Base-by-base conservation (phyloP, 1,140 invertebrate genomes). In the Muscidifurax raptorellus region DNA sequence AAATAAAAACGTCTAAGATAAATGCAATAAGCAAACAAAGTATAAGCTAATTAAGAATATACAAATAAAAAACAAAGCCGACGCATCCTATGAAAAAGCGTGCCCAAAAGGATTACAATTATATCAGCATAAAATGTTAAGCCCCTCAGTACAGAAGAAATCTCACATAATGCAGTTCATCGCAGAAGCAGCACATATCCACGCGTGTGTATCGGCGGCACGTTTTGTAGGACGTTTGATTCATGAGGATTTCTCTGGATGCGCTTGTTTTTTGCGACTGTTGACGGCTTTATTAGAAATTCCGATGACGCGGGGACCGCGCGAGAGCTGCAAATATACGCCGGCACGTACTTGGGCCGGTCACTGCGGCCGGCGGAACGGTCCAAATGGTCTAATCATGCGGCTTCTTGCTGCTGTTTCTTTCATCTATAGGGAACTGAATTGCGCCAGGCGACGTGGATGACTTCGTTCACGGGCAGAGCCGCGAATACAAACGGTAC, bases 281-380 rank as follows among this genome's bases (percentile, higher is more conserved):
- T 85, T 89, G 90, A 92, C 90, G 89, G 87, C 90, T 92, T 92
- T 91, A 92, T 93, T 93, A 91, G 91, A 93, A 93, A 91, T 93
- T 93, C 92, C 91, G 90, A 93, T 93, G 88, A 59, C 52, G 52
- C 22, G 52, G 85, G 83, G 84, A 84, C 84, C 85, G 83, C 81
- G 80, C 80, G 52, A 59, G 52, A 59, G 52, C 86, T 80, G 72
- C 66, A 83, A 79, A 77, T 71, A 7, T 7, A 59, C 52, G 89
- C 89, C 88, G 89, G 90, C 88, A 90, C 90, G 90, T 88, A 90
- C 88, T 88, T 86, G 89, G 88, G 64, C 86, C 84, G 85, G 81
- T 89, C 85, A 83, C 75, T 85, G n/a, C n/a, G 82, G 66, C 44
- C 75, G 83, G 67, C 10, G 76, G 69, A 89, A 89, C 85, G 85